phyloP scores from a whole-genome alignment of 64 coral and sea anemone genomes.

The Porites australiensis region DNA sequence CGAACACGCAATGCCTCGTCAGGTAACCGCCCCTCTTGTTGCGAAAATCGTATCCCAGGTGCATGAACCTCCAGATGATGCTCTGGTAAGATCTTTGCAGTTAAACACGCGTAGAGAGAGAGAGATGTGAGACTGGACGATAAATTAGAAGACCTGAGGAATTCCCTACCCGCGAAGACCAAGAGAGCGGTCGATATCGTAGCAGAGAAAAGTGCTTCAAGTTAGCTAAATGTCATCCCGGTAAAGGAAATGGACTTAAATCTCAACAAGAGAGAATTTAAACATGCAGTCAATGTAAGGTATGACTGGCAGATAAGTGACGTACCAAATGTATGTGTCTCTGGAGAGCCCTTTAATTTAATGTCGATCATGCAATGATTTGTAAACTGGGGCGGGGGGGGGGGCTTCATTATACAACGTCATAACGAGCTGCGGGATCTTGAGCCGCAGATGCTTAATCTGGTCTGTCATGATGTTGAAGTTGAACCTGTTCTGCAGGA shows the following conservation, averaged over 20 bases:
- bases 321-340: neutral
- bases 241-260: slow-evolving; percentile 45
- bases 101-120: slow-evolving; percentile 49
- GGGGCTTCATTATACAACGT: too few species aligned
- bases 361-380: too few species aligned
- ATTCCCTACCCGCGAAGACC: slow-evolving; percentile 42
- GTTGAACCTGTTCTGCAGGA: too few species aligned
- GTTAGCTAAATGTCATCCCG: slow-evolving; percentile 45
- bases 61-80: slow-evolving; percentile 67
- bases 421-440: too few species aligned
- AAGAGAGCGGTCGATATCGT: slow-evolving; percentile 40
- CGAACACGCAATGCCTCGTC: slow-evolving; percentile 40
- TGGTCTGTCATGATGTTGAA: too few species aligned
- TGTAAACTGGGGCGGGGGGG: too few species aligned
- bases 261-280: slow-evolving; percentile 54
- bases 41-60: slow-evolving; percentile 52
- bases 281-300: slow-evolving; percentile 26
- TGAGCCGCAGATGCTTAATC: too few species aligned
- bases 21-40: slow-evolving; percentile 62
- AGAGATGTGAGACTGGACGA: slow-evolving; percentile 12
- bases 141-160: slow-evolving; percentile 20
- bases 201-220: slow-evolving; percentile 44
- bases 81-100: slow-evolving; percentile 47
- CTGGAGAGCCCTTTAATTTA: neutral
- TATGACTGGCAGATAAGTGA: slow-evolving; percentile 54